These are phyloP conservation scores for Empidonax alnorum DNA, from an alignment of 2,113 vertebrate species.

Conservation along the genomic window DNA sequence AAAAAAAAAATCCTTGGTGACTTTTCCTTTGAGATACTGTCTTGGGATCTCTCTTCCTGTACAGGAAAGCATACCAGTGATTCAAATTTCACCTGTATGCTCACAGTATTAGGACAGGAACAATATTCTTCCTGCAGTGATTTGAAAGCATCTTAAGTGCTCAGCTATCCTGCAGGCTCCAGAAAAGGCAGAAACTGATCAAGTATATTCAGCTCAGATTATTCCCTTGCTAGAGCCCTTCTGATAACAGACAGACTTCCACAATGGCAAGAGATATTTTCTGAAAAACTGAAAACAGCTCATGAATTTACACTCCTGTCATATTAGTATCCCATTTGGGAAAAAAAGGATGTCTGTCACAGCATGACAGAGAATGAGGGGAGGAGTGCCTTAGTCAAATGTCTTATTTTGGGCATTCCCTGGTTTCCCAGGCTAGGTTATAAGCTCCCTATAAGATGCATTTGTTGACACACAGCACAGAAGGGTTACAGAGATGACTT, in stretches of 20 bases:
- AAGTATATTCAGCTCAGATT: not conserved
- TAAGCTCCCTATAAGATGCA: not conserved
- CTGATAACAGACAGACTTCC: not conserved
- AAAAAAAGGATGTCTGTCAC: not conserved
- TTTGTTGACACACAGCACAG: not conserved
- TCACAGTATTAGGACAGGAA: not conserved
- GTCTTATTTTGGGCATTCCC: not conserved
- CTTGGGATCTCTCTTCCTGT: not conserved
- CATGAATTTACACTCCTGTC: not conserved
- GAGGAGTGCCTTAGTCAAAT: not conserved
- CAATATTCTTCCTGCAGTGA: not conserved
- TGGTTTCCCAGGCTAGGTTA: not conserved
- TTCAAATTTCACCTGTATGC: conserved; percentile 12
- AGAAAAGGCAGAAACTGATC: not conserved
- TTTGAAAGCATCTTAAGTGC: not conserved
- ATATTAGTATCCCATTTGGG: not conserved
- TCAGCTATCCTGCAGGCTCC: not conserved
- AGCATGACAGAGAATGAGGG: not conserved
- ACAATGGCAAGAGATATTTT: not conserved
- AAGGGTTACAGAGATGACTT: not conserved
- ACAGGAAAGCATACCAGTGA: not conserved
- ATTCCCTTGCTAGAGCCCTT: not conserved
- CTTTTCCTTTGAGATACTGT: not conserved
- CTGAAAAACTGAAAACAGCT: not conserved
- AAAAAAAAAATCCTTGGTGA: not conserved